Evolutionary conservation across 92 coral and sea anemone species (phyloP).

Genomic region (Siderastrea radians): DNA sequence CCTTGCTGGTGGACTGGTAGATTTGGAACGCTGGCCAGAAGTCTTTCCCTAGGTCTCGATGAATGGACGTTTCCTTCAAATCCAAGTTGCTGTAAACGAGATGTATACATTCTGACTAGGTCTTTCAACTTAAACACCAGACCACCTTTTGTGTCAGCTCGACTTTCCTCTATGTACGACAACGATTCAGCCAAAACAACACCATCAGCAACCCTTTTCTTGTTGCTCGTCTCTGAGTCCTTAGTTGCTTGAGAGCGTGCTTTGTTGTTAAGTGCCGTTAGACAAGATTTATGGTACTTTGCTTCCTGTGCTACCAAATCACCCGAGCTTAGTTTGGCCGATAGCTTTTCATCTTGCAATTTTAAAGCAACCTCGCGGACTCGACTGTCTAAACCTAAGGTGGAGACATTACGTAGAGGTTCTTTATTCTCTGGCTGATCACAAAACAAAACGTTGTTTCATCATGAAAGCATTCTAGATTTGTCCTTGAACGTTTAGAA

Average conservation of each 20-base stretch:
- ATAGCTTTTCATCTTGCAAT: constrained; percentile 56
- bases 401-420: constrained; percentile 61
- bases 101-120: constrained; percentile 52
- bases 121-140: constrained; percentile 51
- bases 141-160: neutral
- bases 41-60: constrained; percentile 56
- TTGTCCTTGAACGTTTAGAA: neutral
- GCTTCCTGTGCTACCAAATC: constrained; percentile 73
- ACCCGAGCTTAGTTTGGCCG: constrained; percentile 62
- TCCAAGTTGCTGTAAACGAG: constrained; percentile 56
- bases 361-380: constrained; percentile 57
- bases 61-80: constrained; percentile 18
- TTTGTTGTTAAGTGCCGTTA: constrained; percentile 23
- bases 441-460: neutral
- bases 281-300: constrained; percentile 53
- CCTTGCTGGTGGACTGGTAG: constrained; percentile 49
- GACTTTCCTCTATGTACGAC: constrained; percentile 60
- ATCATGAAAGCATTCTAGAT: neutral
- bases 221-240: constrained; percentile 1
- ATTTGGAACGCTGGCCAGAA: constrained; percentile 49
- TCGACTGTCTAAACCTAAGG: constrained; percentile 57
- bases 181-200: constrained; percentile 77
- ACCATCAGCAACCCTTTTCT: constrained; percentile 28
- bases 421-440: constrained; percentile 1
- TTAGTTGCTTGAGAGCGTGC: neutral